Evolutionary conservation across 2,113 vertebrate genomes (phyloP), one percentile per base, ranked within the genome.

Genomic region (Malurus cyaneus): DNA sequence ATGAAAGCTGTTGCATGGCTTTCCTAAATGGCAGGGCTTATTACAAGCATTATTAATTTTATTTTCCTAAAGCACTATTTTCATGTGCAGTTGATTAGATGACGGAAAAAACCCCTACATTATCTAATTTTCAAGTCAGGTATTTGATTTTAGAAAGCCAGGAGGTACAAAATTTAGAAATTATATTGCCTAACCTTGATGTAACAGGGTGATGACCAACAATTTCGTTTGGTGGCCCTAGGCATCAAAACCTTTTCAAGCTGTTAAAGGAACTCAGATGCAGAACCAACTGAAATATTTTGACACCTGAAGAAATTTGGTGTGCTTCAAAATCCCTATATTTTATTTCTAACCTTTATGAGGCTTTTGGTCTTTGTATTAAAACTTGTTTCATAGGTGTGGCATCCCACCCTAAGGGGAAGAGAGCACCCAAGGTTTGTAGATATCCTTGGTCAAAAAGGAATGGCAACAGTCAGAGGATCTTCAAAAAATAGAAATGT

Each of bases 101-200:
- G 81, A 78, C 29, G 31, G 7, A 2, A 72, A 66, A 70, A 36
- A 14, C 7, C 7, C 7, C 7, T 44, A 53, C 21, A 44, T 28
- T 39, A 28, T 39, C 52, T 91, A 69, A 60, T 95, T 95, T 94
- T 80, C 65, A 92, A 84, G 79, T 74, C 46, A 60, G 41, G 9
- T 12, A 41, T 80, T 66, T 62, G 80, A 74, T 52, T 89, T 89
- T 73, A 72, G 5, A 79, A 80, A 70, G 14, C 26, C 32, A 44
- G 32, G 53, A 7, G 14, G 6, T 36, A 70, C 21, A n/a, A 53
- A 69, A 78, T 52, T 78, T 76, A 72, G 15, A 77, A 92, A 82
- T 21, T 47, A 47, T 18, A 14, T n/a, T 80, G 31, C 81, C 47
- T 71, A 26, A 59, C 11, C 26, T 61, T 62, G 17, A 18, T 79